Evolutionary conservation across 1,140 invertebrate species (phyloP), one percentile per base, ranked within the genome.

Genomic region (Diachasma alloeum): DNA sequence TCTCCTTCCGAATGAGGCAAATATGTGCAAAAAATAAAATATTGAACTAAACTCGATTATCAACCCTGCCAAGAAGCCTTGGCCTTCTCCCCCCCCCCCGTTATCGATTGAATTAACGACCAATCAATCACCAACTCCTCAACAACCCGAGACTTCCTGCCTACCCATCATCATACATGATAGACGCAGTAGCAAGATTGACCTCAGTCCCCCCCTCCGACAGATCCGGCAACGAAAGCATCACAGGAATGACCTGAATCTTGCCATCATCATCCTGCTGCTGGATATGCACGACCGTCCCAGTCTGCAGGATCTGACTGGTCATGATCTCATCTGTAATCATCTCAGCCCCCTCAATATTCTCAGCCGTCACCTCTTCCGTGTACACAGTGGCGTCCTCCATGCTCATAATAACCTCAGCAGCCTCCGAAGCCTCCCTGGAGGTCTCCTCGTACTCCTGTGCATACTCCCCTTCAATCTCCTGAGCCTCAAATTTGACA

Each of bases 221-320:
- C 15, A 90, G 75, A 73, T 90, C 87, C 9, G 87, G 88, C 24
- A 90, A 81, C 0, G 88, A 88, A 0, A 90, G 36, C 82, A 88
- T 86, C 1, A 90, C 87, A 15, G 88, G 89, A 70, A 90, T 89
- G 46, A 89, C 83, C 82, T 89, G 87, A 75, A 89, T 85, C 71
- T 90, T 87, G 26, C 88, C 88, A 13, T 81, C 82, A 46, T 87
- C 87, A 59, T 88, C 87, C 17, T 85, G 79, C 59, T 86, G 85
- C 70, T 88, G 83, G 19, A 88, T 72, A 67, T 87, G 86, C 48
- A 89, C 85, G 0, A 89, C 86, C 17, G 87, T 83, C 26, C 83
- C 85, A 48, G 84, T 78, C 70, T 86, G 85, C 17, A 88, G 56
- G 22, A 90, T 83, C 36, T 87, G 83, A 74, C 83, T 85, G 22